Evolutionary conservation across 2,888 invertebrate species (phyloP), one percentile per base, ranked within the genome.

Genomic region (Neoaliturus tenellus): DNA sequence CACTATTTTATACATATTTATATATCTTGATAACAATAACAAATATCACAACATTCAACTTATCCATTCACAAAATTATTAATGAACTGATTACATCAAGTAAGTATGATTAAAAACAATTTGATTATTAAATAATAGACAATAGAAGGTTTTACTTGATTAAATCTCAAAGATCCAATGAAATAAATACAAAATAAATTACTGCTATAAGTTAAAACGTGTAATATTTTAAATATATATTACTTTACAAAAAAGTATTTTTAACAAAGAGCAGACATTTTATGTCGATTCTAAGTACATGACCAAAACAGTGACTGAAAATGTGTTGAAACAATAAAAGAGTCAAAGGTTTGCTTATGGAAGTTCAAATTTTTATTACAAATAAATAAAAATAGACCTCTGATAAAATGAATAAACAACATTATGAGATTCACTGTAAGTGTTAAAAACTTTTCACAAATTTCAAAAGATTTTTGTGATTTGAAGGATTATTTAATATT

Each of bases 1-100:
- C 75, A 75, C 75, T 44, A 44, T 39, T 48, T 75, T 75, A 75
- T 41, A 75, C 28, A 75, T 75, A 75, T 44, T 75, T 75, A 75
- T 75, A 75, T 75, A 41, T 44, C 39, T 69, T 69, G 69, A 20
- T 75, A 75, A 75, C 75, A 44, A 41, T 48, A 75, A 75, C 75
- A 75, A 75, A 75, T 75, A 75, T 75, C 75, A 75, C 75, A 75
- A 75, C 75, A 75, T 75, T 39, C 75, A 48, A 75, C 31, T 14
- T 39, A 44, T 5, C 8, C 48, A 44, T 28, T 20, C 75, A 75
- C 28, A 23, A 44, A 75, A 35, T 41, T 48, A 69, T 80, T 23
- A 23, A 20, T 33, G 58, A 35, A 80, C n/a, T 80, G 28, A 48
- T 25, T 75, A n/a, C 48, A 5, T 10, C 75, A 1, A 33, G 35